A percentile compares a stretch with the other conserved stretches of the same genome.
These are phyloP conservation scores for Lepeophtheirus salmonis DNA, from an alignment of 1,140 invertebrate species.

Conservation along the genomic window DNA sequence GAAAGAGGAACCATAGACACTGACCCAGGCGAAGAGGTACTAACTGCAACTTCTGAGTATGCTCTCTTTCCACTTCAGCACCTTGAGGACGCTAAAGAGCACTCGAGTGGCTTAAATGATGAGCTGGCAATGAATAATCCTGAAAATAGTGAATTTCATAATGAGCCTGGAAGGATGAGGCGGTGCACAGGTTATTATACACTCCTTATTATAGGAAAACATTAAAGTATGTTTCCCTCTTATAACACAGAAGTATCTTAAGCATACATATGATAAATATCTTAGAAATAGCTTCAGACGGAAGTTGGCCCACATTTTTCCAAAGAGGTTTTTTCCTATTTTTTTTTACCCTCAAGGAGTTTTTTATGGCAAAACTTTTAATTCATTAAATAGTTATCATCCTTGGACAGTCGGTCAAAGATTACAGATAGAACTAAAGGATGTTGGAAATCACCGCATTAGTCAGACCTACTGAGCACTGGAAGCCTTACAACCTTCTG, in stretches of 20 bases:
- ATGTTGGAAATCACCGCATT: neutral
- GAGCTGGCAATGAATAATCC: neutral
- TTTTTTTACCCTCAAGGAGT: too few species aligned
- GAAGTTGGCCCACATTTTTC: neutral
- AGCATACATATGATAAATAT: neutral
- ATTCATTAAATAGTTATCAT: neutral
- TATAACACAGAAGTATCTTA: neutral
- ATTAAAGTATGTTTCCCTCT: neutral
- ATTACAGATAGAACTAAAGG: neutral
- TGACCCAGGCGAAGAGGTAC: neutral
- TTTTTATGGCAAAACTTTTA: too few species aligned
- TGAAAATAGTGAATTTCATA: neutral
- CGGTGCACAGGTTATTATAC: neutral
- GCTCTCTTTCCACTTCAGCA: neutral
- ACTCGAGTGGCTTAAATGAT: neutral
- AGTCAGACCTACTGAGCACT: too few species aligned
- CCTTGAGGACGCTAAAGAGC: neutral
- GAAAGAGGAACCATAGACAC: too few species aligned
- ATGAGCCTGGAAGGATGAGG: neutral
- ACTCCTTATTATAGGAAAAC: neutral
- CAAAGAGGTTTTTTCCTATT: neutral
- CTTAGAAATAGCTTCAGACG: neutral
- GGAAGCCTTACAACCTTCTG: neutral
- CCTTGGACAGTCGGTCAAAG: neutral
- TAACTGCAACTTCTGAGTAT: neutral